phyloP scores from a whole-genome alignment of 2,797 vertebrate genomes.

The Enteromius unitaeniatus region DNA sequence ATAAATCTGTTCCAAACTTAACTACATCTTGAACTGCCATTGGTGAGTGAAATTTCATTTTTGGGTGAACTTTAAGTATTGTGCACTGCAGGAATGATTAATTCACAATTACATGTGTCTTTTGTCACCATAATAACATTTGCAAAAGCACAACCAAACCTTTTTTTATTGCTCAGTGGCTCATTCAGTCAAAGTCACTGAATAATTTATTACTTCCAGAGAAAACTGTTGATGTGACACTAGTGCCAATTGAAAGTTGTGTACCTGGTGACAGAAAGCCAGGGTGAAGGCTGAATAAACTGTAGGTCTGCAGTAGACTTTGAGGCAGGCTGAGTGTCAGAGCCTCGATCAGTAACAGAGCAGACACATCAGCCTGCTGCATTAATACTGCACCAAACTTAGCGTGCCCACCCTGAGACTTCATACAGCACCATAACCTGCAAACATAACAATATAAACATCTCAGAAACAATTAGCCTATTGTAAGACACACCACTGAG shows the following conservation, averaged over 20 bases:
- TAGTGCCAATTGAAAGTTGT: neutral
- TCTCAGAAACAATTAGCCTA: neutral
- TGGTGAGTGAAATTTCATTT: neutral
- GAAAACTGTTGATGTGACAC: neutral
- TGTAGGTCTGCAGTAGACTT: constrained; percentile 82
- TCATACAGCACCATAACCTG: constrained; percentile 82
- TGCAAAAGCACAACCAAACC: neutral
- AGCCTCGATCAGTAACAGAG: constrained; percentile 83
- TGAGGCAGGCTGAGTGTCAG: constrained; percentile 85
- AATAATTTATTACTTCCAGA: neutral
- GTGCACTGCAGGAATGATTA: neutral
- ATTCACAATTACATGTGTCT: neutral
- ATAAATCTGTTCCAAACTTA: neutral
- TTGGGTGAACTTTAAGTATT: neutral
- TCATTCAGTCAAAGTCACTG: neutral
- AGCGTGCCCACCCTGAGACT: neutral
- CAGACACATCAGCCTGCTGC: constrained; percentile 80
- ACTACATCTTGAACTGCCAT: neutral
- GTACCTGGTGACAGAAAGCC: constrained; percentile 80
- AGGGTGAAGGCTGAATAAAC: constrained; percentile 79
- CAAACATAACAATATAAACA: constrained; percentile 29
- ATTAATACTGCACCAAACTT: constrained; percentile 68
- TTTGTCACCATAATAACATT: neutral
- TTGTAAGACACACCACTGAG: neutral
- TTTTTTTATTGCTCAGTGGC: neutral